A percentile compares a stretch with the other conserved stretches of the same genome.
phyloP scores from a whole-genome alignment of 2,888 invertebrate species.

The Pheosia gnoma region DNA sequence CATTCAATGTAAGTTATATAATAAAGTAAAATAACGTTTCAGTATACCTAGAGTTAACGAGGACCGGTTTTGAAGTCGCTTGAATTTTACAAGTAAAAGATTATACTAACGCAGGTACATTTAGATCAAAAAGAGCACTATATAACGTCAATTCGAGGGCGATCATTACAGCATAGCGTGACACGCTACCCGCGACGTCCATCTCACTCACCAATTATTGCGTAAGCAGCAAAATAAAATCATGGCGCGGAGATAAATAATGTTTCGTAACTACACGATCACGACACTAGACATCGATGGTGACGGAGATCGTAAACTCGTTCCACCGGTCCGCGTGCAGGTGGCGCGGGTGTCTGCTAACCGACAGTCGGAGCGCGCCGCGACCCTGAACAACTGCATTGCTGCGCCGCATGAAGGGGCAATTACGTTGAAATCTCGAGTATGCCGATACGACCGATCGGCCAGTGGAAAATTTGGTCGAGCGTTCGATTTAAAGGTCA shows the following conservation, averaged over 20 bases:
- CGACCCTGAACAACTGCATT: constrained; percentile 64
- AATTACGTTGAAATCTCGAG: constrained; percentile 43
- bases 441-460: constrained; percentile 29
- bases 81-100: constrained; percentile 16
- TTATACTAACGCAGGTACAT: neutral
- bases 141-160: constrained; percentile 20
- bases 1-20: too few species aligned
- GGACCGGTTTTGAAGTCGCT: constrained; percentile 12
- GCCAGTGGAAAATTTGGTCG: constrained; percentile 37
- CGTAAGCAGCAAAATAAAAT: constrained; percentile 71
- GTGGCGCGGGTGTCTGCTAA: constrained; percentile 54
- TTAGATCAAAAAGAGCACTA: constrained; percentile 16
- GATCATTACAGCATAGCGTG: constrained; percentile 12
- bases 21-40: too few species aligned
- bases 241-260: constrained; percentile 62
- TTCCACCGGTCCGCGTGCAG: constrained; percentile 66
- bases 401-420: constrained; percentile 38
- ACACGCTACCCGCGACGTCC: constrained; percentile 25
- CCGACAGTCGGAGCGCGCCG: constrained; percentile 44
- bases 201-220: constrained; percentile 57
- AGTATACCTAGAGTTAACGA: constrained; percentile 11
- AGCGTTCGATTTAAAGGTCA: constrained; percentile 43
- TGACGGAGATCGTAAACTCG: constrained; percentile 50
- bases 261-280: constrained; percentile 66
- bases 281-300: constrained; percentile 49